Percentiles rank a stretch among this genome's conserved stretches.
Evolutionary conservation across 2,797 vertebrate species (phyloP).

Genomic region (Muscicapa comitata): DNA sequence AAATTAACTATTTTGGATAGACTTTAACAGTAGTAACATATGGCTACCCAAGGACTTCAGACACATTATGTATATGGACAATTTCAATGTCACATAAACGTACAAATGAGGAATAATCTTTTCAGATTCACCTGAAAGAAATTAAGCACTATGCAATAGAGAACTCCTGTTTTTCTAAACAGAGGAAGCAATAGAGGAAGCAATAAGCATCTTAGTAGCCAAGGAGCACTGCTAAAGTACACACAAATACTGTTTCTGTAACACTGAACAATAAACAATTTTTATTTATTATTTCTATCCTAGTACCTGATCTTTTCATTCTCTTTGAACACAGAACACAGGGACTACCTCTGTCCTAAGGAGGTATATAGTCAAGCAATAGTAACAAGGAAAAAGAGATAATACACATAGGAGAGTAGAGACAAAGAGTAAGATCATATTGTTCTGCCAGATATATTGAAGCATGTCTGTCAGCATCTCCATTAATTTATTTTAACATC

Average conservation of each 20-base stretch:
- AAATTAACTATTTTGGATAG: not conserved
- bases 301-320: not conserved
- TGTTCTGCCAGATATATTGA: not conserved
- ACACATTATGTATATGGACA: fast-evolving
- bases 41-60: not conserved
- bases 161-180: not conserved
- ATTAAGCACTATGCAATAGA: not conserved
- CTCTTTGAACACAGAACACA: not conserved
- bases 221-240: not conserved
- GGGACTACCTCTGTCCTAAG: not conserved
- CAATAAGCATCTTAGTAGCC: not conserved
- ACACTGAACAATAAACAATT: not conserved
- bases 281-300: not conserved
- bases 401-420: not conserved
- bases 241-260: not conserved
- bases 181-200: not conserved
- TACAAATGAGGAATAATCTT: not conserved
- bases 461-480: not conserved
- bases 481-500: not conserved
- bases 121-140: not conserved
- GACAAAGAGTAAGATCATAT: not conserved
- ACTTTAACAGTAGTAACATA: not conserved
- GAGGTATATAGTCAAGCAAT: not conserved
- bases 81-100: not conserved
- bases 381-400: not conserved